Evolutionary conservation across 2,113 vertebrate species (phyloP), one percentile per base, ranked within the genome.

Genomic region (Caranx ignobilis): DNA sequence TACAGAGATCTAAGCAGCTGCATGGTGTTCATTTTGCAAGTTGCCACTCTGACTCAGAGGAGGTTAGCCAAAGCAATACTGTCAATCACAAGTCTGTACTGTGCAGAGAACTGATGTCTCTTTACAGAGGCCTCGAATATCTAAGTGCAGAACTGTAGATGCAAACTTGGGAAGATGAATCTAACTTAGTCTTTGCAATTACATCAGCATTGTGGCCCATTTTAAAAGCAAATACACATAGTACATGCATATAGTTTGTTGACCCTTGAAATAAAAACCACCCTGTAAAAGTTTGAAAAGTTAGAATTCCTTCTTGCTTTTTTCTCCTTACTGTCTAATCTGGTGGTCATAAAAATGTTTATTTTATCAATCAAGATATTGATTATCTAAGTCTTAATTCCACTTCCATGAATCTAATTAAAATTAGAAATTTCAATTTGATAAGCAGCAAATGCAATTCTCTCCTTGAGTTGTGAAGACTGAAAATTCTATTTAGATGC

Each of bases 1-100:
- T 90, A 88, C 73, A 89, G 66, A 75, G 76, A 63, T 88, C 48
- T 41, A 48, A 81, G 71, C 92, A 92, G 90, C 88, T 93, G 93
- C 83, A 75, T 77, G 52, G 19, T 75, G 74, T 67, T 86, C 59
- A 63, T 72, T 83, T 61, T 72, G 10, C 52, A 70, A 61, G 69
- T 79, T 76, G 35, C 35, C 37, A 66, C 47, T 77, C 5, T 81
- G 56, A 78, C 56, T 66, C 50, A 77, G 66, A 71, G 19, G 59
- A 41, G 31, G 34, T 83, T 52, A 65, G 55, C 79, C 67, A 66
- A 81, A 81, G 32, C 35, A 63, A 43, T 6, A 31, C 18, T 43
- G 10, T 79, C 73, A 39, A 6, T 76, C 12, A 41, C 34, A 43
- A 16, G 32, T 64, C 43, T 45, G 2, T 56, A 64, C 15, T 70